phyloP scores from a whole-genome alignment of 2,888 invertebrate genomes.

The Eulithis prunata region DNA sequence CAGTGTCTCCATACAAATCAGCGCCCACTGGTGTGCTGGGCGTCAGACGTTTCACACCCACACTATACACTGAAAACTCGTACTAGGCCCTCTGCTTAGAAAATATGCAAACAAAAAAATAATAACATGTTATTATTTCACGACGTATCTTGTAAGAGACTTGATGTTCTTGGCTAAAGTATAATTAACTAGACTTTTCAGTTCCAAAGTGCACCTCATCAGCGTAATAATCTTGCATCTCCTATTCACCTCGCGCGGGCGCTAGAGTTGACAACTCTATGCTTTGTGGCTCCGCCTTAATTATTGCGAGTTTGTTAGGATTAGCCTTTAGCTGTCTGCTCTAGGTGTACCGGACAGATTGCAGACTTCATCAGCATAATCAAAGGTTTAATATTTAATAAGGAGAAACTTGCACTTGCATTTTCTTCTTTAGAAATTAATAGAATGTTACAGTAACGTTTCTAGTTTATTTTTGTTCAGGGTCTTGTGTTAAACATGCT shows the following conservation, averaged over 20 bases:
- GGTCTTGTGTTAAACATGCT: too few relatives aligned
- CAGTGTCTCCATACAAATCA: too few relatives aligned
- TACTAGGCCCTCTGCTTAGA: neutral
- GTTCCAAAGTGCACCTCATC: neutral
- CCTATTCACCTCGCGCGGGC: neutral
- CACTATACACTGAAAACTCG: too few relatives aligned
- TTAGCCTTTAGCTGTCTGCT: slow-evolving; percentile 35
- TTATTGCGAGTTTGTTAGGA: slow-evolving; percentile 45
- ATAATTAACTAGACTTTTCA: neutral
- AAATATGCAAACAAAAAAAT: too few relatives aligned
- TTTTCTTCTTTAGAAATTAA: slow-evolving; percentile 15
- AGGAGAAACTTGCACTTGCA: slow-evolving; percentile 23
- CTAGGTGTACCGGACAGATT: slow-evolving; percentile 18
- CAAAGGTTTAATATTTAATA: slow-evolving; percentile 34
- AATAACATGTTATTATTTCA: neutral
- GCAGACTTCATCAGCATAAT: slow-evolving; percentile 33
- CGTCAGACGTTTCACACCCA: too few relatives aligned
- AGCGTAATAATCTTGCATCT: neutral
- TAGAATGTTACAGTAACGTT: neutral
- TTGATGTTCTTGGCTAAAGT: neutral
- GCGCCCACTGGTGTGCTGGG: too few relatives aligned
- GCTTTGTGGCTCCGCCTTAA: slow-evolving; percentile 42
- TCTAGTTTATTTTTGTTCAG: too few relatives aligned
- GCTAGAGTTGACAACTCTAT: slow-evolving; percentile 15
- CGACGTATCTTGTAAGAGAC: neutral